Evolutionary conservation across 2,888 invertebrate species (phyloP).

Genomic region (Drosophila infuscata): DNA sequence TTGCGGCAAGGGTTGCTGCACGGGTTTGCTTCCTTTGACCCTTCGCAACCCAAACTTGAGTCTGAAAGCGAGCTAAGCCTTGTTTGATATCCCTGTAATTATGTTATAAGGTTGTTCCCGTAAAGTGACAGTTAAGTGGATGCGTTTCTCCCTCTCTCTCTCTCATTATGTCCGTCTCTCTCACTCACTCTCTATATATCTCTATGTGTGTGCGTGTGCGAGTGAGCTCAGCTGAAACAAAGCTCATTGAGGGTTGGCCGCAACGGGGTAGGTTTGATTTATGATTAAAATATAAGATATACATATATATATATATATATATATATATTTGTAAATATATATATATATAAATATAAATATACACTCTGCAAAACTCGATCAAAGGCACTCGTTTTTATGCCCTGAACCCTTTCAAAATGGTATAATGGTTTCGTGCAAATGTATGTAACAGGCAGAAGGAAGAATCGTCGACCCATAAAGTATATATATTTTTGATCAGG

Average conservation of each 20-base stretch:
- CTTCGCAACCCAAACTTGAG: constrained; percentile 22
- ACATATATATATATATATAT: background rate
- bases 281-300: constrained; percentile 16
- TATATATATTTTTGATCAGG: too few species aligned
- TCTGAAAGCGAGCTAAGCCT: constrained; percentile 50
- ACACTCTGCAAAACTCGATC: constrained; percentile 1
- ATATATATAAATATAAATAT: constrained; percentile 12
- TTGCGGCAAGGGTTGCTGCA: constrained; percentile 35
- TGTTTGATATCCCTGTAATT: constrained; percentile 79
- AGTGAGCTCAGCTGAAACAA: constrained; percentile 17
- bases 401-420: too few species aligned
- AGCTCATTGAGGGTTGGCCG: constrained; percentile 42
- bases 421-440: too few species aligned
- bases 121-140: constrained; percentile 76
- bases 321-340: background rate
- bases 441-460: too few species aligned
- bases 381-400: background rate
- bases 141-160: constrained; percentile 1
- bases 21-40: constrained; percentile 31
- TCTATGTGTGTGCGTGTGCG: background rate
- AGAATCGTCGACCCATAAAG: too few species aligned
- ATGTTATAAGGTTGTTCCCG: constrained; percentile 76
- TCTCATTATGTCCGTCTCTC: background rate
- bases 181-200: background rate
- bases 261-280: constrained; percentile 53